These are phyloP conservation scores for Aspiorhynchus laticeps DNA, from an alignment of 2,113 vertebrate species.

Conservation along the genomic window DNA sequence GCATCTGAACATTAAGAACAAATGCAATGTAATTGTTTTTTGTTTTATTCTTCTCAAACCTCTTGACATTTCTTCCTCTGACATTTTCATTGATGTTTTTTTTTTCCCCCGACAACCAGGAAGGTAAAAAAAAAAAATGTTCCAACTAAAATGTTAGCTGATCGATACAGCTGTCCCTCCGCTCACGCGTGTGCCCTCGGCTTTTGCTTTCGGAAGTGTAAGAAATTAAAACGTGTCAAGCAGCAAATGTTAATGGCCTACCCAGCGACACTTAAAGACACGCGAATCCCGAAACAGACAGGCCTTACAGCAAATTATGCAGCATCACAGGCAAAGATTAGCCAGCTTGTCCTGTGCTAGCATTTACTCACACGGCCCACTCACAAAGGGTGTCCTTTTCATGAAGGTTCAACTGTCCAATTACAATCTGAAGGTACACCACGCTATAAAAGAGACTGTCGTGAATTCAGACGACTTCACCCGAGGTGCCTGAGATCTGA, in stretches of 20 bases:
- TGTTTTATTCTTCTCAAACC: slow-evolving; percentile 72
- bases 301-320: slow-evolving; percentile 89
- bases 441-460: slow-evolving; percentile 21
- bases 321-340: slow-evolving; percentile 87
- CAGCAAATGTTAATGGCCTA: slow-evolving; percentile 93
- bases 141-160: slow-evolving; percentile 90
- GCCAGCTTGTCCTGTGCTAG: slow-evolving; percentile 81
- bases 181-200: slow-evolving; percentile 75
- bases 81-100: slow-evolving; percentile 86
- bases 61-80: slow-evolving; percentile 86
- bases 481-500: slow-evolving; percentile 68
- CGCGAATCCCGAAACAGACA: slow-evolving; percentile 72
- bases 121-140: slow-evolving; percentile 69
- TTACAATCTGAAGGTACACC: slow-evolving; percentile 60
- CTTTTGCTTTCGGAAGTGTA: slow-evolving; percentile 67
- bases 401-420: slow-evolving; percentile 72
- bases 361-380: slow-evolving; percentile 62
- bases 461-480: slow-evolving; percentile 62
- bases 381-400: slow-evolving; percentile 67
- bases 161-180: slow-evolving; percentile 93
- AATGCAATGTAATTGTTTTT: slow-evolving; percentile 79
- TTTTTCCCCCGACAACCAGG: slow-evolving; percentile 75
- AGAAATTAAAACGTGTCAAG: slow-evolving; percentile 94
- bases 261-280: slow-evolving; percentile 72
- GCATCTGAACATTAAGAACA: slow-evolving; percentile 26